Percentiles rank a stretch among this genome's conserved stretches.
Evolutionary conservation across 1,140 invertebrate genomes (phyloP).

Genomic region (Eriocheir sinensis): DNA sequence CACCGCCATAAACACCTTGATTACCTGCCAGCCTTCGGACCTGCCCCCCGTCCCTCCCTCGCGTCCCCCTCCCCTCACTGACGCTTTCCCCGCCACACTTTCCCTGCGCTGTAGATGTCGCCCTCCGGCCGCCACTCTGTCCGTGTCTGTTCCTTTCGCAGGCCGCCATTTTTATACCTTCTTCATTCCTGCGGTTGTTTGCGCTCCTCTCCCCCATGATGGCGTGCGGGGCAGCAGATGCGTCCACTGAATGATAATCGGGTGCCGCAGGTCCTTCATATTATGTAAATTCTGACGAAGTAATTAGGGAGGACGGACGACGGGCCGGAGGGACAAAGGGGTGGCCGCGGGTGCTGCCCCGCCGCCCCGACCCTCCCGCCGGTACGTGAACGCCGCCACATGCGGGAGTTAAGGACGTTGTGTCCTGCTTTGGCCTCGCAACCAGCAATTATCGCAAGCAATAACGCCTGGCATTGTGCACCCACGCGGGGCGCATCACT

Average conservation of each 20-base stretch:
- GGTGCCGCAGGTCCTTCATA: conserved; percentile 16
- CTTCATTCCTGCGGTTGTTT: conserved; percentile 1
- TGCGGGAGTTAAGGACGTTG: conserved; percentile 16
- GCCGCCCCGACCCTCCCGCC: background rate
- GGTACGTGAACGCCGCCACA: background rate
- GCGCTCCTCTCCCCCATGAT: background rate
- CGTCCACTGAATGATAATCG: conserved; percentile 43
- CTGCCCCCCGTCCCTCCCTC: background rate
- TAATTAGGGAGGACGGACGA: conserved; percentile 17
- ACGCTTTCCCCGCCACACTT: background rate
- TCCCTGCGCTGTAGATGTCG: background rate
- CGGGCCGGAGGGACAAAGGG: background rate
- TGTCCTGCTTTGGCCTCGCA: conserved; percentile 62
- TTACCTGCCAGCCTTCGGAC: background rate
- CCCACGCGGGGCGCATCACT: conserved; percentile 17
- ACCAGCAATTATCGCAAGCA: conserved; percentile 68
- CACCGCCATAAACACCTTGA: conserved; percentile 10
- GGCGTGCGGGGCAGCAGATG: conserved; percentile 5
- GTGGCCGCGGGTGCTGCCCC: background rate
- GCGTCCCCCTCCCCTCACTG: background rate
- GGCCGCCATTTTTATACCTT: background rate
- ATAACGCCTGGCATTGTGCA: conserved; percentile 62
- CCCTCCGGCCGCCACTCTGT: background rate
- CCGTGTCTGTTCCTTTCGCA: background rate
- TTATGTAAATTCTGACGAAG: conserved; percentile 53